A percentile compares a stretch with the other conserved stretches of the same genome.
Conservation (phyloP, 2,888 invertebrate species). For the Agrilus mali region DNA sequence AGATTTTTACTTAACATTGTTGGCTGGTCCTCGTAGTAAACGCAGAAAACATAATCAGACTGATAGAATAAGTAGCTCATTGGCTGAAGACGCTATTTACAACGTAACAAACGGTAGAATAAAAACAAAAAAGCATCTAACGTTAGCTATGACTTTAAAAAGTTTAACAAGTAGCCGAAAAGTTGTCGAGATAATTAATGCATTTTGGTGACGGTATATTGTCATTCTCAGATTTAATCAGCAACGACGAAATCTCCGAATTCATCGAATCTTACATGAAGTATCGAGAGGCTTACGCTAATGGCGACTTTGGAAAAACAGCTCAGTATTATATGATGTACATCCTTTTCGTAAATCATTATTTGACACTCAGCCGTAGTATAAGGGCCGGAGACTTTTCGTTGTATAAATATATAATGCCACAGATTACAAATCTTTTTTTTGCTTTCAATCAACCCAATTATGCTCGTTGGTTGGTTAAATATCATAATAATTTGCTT, state of each 20-base stretch:
- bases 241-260: too few relatives aligned
- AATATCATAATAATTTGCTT: slow-evolving; percentile 11
- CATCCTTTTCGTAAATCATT: slow-evolving; percentile 12
- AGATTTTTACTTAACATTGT: slow-evolving; percentile 7
- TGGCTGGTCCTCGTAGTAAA: slow-evolving; percentile 7
- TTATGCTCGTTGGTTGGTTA: slow-evolving; percentile 13
- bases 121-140: slow-evolving; percentile 19
- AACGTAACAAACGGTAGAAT: slow-evolving; percentile 14
- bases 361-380: slow-evolving; percentile 13
- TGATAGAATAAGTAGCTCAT: slow-evolving; percentile 8
- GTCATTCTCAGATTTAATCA: too few relatives aligned
- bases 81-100: slow-evolving; percentile 14
- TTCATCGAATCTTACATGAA: too few relatives aligned
- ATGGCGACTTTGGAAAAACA: slow-evolving; percentile 18
- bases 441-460: slow-evolving; percentile 16
- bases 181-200: slow-evolving; percentile 20
- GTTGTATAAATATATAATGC: slow-evolving; percentile 11
- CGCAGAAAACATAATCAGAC: too few relatives aligned
- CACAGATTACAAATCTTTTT: slow-evolving; percentile 14
- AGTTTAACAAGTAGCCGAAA: slow-evolving; percentile 20
- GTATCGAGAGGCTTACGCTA: too few relatives aligned
- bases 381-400: slow-evolving; percentile 16
- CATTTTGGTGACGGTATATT: too few relatives aligned
- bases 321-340: slow-evolving; percentile 17
- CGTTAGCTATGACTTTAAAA: slow-evolving; percentile 22